Evolutionary conservation across 1,140 invertebrate genomes (phyloP).

Genomic region (Cydia fagiglandana): DNA sequence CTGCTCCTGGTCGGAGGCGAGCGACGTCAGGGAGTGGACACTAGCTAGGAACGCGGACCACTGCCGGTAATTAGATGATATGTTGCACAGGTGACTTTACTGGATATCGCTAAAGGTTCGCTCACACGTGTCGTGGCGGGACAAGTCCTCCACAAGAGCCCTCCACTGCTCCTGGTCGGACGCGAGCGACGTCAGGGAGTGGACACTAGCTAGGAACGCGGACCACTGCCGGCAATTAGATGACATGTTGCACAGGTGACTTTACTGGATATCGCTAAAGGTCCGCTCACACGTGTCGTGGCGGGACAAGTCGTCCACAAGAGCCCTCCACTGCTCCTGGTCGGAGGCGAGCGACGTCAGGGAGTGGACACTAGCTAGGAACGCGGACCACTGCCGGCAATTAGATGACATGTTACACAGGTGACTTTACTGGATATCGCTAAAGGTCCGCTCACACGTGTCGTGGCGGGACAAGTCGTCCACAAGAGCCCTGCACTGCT

Average conservation of each 20-base stretch:
- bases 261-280: conserved; percentile 72
- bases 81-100: conserved; percentile 93
- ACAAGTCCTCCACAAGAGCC: too few species aligned
- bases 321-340: conserved; percentile 63
- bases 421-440: too few species aligned
- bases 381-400: conserved; percentile 92
- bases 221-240: too few species aligned
- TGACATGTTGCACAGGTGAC: too few species aligned
- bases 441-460: too few species aligned
- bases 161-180: too few species aligned
- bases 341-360: conserved; percentile 86
- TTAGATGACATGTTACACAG: conserved; percentile 96
- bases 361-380: conserved; percentile 90
- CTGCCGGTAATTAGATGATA: conserved; percentile 93
- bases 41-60: conserved; percentile 91
- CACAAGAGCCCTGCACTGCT: too few species aligned
- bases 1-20: conserved; percentile 83
- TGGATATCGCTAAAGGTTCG: too few species aligned
- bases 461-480: too few species aligned
- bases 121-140: too few species aligned
- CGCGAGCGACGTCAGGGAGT: too few species aligned
- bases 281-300: conserved; percentile 65
- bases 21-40: conserved; percentile 88
- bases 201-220: too few species aligned
- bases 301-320: conserved; percentile 38